A percentile compares a stretch with the other conserved stretches of the same genome.
phyloP scores from a whole-genome alignment of 1,140 invertebrate species.

The Drosophila lini region DNA sequence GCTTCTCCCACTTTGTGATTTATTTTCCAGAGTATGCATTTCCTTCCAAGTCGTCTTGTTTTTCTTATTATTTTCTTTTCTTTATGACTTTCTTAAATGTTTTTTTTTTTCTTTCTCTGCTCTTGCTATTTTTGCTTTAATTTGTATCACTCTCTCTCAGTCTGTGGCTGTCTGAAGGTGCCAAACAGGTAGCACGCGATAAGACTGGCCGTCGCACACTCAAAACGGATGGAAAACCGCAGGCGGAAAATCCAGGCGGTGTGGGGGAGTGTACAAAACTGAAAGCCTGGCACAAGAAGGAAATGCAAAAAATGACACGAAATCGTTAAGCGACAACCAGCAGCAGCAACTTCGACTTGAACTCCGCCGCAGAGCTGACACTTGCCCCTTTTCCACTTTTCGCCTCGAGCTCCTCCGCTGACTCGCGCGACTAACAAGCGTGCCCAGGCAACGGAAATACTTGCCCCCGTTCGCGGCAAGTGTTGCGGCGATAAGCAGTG shows the following conservation, averaged over 20 bases:
- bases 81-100: slow-evolving; percentile 3
- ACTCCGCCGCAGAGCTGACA: slow-evolving; percentile 37
- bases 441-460: slow-evolving; percentile 78
- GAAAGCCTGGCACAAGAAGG: slow-evolving; percentile 67
- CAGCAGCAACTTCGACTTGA: slow-evolving; percentile 32
- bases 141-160: slow-evolving; percentile 50
- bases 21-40: slow-evolving; percentile 57
- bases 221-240: slow-evolving; percentile 59
- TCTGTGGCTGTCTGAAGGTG: slow-evolving; percentile 58
- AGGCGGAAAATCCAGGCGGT: slow-evolving; percentile 15
- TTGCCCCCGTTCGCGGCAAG: slow-evolving; percentile 62
- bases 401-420: slow-evolving; percentile 6
- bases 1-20: slow-evolving; percentile 41
- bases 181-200: slow-evolving; percentile 72
- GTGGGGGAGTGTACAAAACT: slow-evolving; percentile 31
- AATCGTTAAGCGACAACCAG: slow-evolving; percentile 70
- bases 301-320: slow-evolving; percentile 82
- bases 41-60: slow-evolving; percentile 29
- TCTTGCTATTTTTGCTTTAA: slow-evolving; percentile 43
- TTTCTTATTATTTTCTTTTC: slow-evolving; percentile 19
- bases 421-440: slow-evolving; percentile 63
- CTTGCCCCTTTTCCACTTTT: slow-evolving; percentile 25
- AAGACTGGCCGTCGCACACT: slow-evolving; percentile 60
- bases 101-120: background rate
- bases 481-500: slow-evolving; percentile 73